A percentile compares a stretch with the other conserved stretches of the same genome.
These are phyloP conservation scores for Anas georgica DNA, from an alignment of 2,797 vertebrate genomes.

Conservation along the genomic window DNA sequence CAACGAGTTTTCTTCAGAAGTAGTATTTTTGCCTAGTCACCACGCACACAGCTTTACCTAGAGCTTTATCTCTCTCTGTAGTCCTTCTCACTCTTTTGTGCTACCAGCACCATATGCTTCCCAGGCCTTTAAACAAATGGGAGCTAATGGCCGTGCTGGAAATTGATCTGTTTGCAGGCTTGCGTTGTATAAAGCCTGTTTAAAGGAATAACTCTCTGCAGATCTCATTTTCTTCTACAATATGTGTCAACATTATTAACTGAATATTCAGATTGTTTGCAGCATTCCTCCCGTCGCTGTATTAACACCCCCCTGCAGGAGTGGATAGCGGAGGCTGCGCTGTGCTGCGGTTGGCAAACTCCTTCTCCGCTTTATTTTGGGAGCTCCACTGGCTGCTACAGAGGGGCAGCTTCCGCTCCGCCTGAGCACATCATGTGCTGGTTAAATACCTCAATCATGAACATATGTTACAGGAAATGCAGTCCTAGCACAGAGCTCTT, in stretches of 20 bases:
- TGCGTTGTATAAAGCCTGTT: neutral
- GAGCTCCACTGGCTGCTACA: neutral
- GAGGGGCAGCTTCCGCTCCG: constrained; percentile 28
- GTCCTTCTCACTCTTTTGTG: neutral
- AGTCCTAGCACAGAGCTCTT: neutral
- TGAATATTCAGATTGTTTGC: neutral
- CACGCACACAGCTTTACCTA: neutral
- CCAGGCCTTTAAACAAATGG: neutral
- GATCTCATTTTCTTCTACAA: neutral
- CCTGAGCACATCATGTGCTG: constrained; percentile 46
- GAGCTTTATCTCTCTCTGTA: neutral
- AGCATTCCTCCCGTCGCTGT: neutral
- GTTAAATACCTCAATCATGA: constrained; percentile 23
- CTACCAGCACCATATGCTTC: accelerated
- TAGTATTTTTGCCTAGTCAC: neutral
- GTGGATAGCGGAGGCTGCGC: neutral
- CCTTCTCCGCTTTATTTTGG: constrained; percentile 33
- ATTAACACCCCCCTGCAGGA: neutral
- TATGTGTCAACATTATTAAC: neutral
- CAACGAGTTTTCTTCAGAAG: neutral
- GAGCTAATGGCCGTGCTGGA: neutral
- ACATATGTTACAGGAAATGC: constrained; percentile 45
- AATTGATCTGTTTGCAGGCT: neutral
- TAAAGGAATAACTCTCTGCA: neutral
- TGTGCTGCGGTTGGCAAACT: neutral